phyloP scores from a whole-genome alignment of 2,888 invertebrate species.

The Troides aeacus region DNA sequence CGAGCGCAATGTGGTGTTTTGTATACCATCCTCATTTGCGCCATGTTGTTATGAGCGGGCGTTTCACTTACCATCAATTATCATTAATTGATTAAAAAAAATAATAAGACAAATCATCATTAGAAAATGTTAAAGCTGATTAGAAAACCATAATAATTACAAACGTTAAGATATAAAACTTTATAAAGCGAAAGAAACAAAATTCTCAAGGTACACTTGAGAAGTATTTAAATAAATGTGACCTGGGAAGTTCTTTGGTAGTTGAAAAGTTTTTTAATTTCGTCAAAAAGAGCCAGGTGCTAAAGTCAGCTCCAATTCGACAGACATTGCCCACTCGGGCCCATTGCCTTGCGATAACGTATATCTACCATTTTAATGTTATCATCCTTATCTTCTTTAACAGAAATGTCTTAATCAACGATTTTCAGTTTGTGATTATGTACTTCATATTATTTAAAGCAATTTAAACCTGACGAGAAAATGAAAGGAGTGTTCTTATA shows the following conservation, averaged over 20 bases:
- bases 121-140: not conserved
- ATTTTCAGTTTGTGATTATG: not conserved
- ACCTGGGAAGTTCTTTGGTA: conserved; percentile 62
- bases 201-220: conserved; percentile 6
- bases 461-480: not conserved
- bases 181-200: conserved; percentile 9
- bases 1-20: no score
- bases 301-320: conserved; percentile 65
- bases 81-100: no score
- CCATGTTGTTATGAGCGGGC: no score
- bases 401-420: conserved; percentile 50
- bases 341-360: conserved; percentile 50
- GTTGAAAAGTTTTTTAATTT: conserved; percentile 77
- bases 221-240: conserved; percentile 70
- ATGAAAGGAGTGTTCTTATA: no score
- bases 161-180: conserved; percentile 1
- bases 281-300: conserved; percentile 72
- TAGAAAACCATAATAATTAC: not conserved
- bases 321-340: conserved; percentile 50
- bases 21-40: no score
- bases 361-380: conserved; percentile 40
- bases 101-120: no score
- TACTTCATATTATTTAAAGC: not conserved
- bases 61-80: no score
- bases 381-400: conserved; percentile 57